These are phyloP conservation scores for Hecatera dysodea DNA, from an alignment of 2,888 invertebrate species.

Conservation along the genomic window DNA sequence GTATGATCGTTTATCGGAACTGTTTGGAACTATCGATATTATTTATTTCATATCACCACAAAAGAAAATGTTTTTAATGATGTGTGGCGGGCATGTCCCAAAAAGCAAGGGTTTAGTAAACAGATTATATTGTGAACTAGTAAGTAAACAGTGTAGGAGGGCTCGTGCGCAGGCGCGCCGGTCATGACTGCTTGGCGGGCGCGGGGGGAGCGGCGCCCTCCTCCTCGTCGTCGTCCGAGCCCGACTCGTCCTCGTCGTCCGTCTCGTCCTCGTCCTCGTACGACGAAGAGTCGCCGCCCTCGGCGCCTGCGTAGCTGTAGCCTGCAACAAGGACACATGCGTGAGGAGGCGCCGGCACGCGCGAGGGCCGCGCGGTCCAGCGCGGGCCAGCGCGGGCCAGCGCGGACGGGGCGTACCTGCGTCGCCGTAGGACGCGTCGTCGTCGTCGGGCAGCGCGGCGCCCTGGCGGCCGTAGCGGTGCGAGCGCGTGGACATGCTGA, in stretches of 20 bases:
- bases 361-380: conserved; percentile 97
- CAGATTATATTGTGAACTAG: conserved; percentile 36
- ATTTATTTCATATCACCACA: no score
- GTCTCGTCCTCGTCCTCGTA: conserved; percentile 88
- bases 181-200: conserved; percentile 17
- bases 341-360: conserved; percentile 93
- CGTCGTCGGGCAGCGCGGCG: conserved; percentile 92
- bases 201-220: conserved; percentile 3
- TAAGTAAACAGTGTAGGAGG: neutral
- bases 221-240: conserved; percentile 64
- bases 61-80: no score
- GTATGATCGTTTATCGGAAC: no score
- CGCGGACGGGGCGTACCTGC: conserved; percentile 14
- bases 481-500: conserved; percentile 98
- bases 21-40: no score
- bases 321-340: conserved; percentile 92
- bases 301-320: conserved; percentile 90
- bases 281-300: conserved; percentile 85
- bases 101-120: conserved; percentile 22
- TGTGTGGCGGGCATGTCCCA: no score
- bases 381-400: neutral
- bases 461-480: conserved; percentile 97
- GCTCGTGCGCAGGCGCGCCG: neutral
- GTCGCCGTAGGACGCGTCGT: conserved; percentile 69
- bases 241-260: conserved; percentile 63